Conservation (phyloP, 2,888 invertebrate species). For the Toxonevra muliebris region DNA sequence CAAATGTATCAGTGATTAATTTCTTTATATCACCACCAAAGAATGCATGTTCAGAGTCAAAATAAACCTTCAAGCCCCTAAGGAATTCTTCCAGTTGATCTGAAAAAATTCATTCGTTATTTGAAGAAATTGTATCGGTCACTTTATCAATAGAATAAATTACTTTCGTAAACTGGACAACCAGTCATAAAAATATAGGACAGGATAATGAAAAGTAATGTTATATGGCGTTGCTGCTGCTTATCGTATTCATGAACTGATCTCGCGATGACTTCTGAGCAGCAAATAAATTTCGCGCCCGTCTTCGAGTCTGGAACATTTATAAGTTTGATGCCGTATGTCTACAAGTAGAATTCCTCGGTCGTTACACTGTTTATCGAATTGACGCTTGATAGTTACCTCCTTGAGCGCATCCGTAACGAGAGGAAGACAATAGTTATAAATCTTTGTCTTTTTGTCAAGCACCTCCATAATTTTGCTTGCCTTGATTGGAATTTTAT, state of each 20-base stretch:
- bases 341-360: conserved; percentile 35
- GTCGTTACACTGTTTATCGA: not conserved
- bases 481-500: conserved; percentile 48
- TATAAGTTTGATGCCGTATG: conserved; percentile 46
- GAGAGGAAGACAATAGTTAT: conserved; percentile 35
- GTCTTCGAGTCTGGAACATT: conserved; percentile 44
- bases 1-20: conserved; percentile 50
- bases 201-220: conserved; percentile 49
- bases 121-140: not conserved
- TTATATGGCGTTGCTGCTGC: conserved; percentile 43
- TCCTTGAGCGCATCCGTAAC: conserved; percentile 41
- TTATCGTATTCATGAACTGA: conserved; percentile 41
- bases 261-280: conserved; percentile 40
- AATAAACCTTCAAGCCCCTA: conserved; percentile 45
- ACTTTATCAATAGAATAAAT: not conserved
- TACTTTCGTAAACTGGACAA: conserved; percentile 47
- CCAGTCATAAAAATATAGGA: conserved; percentile 53
- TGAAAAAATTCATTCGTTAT: conserved; percentile 29
- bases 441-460: conserved; percentile 38
- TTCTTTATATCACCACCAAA: conserved; percentile 50
- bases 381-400: conserved; percentile 32
- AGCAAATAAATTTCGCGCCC: conserved; percentile 45
- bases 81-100: conserved; percentile 47
- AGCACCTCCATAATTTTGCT: conserved; percentile 43
- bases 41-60: conserved; percentile 45